These are phyloP conservation scores for Melipona beecheii DNA, from an alignment of 2,888 invertebrate genomes.

Conservation along the genomic window DNA sequence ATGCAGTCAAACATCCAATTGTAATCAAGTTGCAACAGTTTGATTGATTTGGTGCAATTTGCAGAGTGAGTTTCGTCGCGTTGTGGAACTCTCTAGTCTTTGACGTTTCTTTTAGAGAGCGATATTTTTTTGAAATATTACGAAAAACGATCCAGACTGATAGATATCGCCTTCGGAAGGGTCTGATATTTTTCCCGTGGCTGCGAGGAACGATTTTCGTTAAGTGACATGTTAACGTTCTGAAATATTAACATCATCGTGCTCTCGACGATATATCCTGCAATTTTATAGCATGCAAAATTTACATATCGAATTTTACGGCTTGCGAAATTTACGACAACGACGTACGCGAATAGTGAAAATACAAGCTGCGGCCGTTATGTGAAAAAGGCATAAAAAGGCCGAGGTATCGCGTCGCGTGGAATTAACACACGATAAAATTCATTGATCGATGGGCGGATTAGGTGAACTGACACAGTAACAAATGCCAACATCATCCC, in stretches of 20 bases:
- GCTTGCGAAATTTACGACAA: not conserved
- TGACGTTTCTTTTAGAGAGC: too few relatives aligned
- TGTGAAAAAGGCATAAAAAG: not conserved
- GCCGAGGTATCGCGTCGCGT: not conserved
- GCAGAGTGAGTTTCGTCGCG: not conserved
- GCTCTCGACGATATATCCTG: not conserved
- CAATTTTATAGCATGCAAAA: not conserved
- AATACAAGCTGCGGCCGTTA: not conserved
- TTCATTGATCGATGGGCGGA: constrained; percentile 33
- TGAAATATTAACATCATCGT: not conserved
- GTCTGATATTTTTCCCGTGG: not conserved
- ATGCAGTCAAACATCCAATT: not conserved
- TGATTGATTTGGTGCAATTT: not conserved
- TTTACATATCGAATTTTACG: not conserved
- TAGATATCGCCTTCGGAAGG: not conserved
- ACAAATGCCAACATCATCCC: constrained; percentile 32
- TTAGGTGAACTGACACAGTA: constrained; percentile 13
- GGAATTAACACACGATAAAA: constrained; percentile 23
- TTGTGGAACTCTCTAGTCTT: not conserved
- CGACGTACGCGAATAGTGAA: not conserved
- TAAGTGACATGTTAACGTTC: too few relatives aligned
- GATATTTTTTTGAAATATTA: too few relatives aligned
- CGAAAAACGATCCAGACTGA: too few relatives aligned
- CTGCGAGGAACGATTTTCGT: not conserved
- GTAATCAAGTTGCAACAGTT: not conserved